Evolutionary conservation across 2,797 vertebrate species (phyloP), one percentile per base, ranked within the genome.

Genomic region (Sylvia borin): DNA sequence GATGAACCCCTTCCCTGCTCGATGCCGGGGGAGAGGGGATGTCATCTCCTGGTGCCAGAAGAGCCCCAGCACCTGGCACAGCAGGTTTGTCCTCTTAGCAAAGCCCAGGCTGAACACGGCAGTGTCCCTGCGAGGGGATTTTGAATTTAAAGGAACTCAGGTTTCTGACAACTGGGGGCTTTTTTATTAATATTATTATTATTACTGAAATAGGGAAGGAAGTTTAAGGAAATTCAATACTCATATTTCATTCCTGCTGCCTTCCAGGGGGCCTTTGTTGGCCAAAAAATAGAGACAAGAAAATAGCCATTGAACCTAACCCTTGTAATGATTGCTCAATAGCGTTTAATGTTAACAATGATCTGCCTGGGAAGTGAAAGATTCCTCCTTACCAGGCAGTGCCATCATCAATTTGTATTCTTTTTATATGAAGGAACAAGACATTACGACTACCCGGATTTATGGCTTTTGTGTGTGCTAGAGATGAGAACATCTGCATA

Each of bases 401-500:
- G 20, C 47, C 88, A 79, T 32, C 64, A 2, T 5, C 53, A 65
- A 75, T 94, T 83, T 91, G n/a, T 81, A 31, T 67, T 83, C 72
- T 68, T 61, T 91, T 54, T 87, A 70, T 55, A 48, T 36, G 53
- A 92, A 80, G 0, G 1, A 85, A 65, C 80, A 85, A 83, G 73
- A 80, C 81, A 84, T 92, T 78, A 90, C 64, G 88, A 57, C 31
- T 62, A 45, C 42, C 14, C 24, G n/a, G 78, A 93, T 92, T 95
- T 91, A 79, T 62, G 40, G 34, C 29, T 93, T 95, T 93, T 91
- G 64, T 58, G 40, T 85, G 67, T 81, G 81, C 60, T 87, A 22
- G 51, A 90, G 50, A 78, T 40, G 87, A 83, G 87, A 91, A 64
- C 58, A 95, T 87, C 90, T 94, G 90, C 79, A 67, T 90, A 93